Conservation (phyloP, 1,140 invertebrate genomes). For the Psilanteris sp. region DNA sequence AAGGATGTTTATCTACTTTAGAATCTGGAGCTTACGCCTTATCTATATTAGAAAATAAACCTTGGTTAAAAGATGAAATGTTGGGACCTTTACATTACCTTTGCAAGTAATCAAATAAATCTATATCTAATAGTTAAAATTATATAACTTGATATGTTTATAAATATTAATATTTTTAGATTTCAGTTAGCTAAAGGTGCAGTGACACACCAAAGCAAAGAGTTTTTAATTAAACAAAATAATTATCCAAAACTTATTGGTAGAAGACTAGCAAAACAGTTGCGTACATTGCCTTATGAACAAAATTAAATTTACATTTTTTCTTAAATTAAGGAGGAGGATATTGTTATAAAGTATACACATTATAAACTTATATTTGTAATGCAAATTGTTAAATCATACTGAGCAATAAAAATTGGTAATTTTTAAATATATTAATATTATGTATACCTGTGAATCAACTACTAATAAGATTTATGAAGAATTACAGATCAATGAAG, state of each 20-base stretch:
- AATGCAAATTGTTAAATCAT: no score
- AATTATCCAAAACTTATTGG: slow-evolving; percentile 91
- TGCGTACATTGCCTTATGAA: slow-evolving; percentile 73
- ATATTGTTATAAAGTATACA: no score
- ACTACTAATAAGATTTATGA: no score
- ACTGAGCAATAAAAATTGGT: slow-evolving; percentile 7
- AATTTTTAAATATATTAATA: background rate
- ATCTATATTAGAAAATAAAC: slow-evolving; percentile 86
- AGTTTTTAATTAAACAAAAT: slow-evolving; percentile 91
- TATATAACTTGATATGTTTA: no score
- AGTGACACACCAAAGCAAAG: slow-evolving; percentile 95
- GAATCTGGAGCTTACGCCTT: slow-evolving; percentile 93
- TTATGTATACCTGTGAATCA: no score
- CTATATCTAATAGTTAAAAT: no score
- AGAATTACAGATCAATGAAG: no score
- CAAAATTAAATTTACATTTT: slow-evolving; percentile 5
- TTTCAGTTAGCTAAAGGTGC: slow-evolving; percentile 94
- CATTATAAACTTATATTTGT: no score
- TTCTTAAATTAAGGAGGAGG: no score
- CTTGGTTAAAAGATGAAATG: slow-evolving; percentile 84
- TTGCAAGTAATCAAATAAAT: slow-evolving; percentile 83
- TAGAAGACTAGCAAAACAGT: slow-evolving; percentile 85
- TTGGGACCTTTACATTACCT: slow-evolving; percentile 89
- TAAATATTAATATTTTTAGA: slow-evolving; percentile 64
- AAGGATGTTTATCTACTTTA: slow-evolving; percentile 93